Evolutionary conservation across 2,888 invertebrate species (phyloP), one percentile per base, ranked within the genome.

Genomic region (Parochlus steinenii): DNA sequence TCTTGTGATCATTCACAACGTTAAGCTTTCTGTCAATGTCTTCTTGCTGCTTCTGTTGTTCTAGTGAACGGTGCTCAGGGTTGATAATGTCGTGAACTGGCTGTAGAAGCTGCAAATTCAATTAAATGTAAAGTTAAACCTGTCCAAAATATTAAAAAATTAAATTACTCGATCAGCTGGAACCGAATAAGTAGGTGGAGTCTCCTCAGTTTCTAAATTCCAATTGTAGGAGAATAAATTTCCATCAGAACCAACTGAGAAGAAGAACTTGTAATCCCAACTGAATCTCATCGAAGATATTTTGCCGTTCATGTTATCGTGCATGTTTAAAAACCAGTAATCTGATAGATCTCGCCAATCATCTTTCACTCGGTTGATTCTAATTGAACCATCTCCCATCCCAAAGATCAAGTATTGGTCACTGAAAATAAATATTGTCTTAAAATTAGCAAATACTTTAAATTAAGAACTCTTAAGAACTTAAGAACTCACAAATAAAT

Each of bases 191-290:
- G 3, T 22, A 5, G 28, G 14, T n/a, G 6, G 15, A 14, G 28
- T 15, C 8, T n/a, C 18, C 32, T 37, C 2, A 30, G 34, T 39
- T 0, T 50, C 49, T 1, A 53, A 50, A 41, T 65, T 61, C 47
- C 74, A 69, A 2, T 51, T 46, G 46, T 69, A 83, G 0, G 74
- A 66, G 49, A 86, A 85, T 33, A 85, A 63, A 49, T 83, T 82
- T 4, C 82, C 81, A 52, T 83, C 83, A 12, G 63, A 49, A 0
- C 83, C 85, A 45, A 74, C 67, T 1, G 74, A 65, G 38, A 71
- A 68, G 6, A 80, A 42, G 41, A 50, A 53, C 17, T 51, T 46
- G 0, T 51, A 48, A 52, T 80, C 71, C 35, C 56, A 58, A 46
- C 71, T 76, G 41, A 74, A 65, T 38, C 68, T 63, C 36, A 85